A percentile compares a stretch with the other conserved stretches of the same genome.
phyloP scores from a whole-genome alignment of 2,888 invertebrate genomes.

The Eupithecia subumbrata region DNA sequence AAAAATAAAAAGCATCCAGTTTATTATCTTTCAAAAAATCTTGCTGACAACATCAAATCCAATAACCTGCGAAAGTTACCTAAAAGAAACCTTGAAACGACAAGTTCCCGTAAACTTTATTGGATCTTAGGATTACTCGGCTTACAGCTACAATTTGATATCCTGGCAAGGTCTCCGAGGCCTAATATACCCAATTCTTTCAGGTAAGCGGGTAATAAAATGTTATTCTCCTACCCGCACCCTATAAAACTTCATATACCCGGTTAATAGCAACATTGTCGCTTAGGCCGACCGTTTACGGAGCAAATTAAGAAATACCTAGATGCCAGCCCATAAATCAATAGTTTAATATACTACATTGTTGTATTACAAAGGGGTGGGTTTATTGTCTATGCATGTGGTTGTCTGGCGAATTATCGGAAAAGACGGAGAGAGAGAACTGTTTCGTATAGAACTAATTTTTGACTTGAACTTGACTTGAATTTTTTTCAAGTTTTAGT shows the following conservation, averaged over 20 bases:
- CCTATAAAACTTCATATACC: slow-evolving; percentile 55
- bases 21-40: neutral
- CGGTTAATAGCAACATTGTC: slow-evolving; percentile 40
- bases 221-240: slow-evolving; percentile 52
- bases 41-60: neutral
- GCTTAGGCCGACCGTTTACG: slow-evolving; percentile 50
- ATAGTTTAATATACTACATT: slow-evolving; percentile 48
- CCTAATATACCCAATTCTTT: slow-evolving; percentile 21
- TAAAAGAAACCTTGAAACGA: slow-evolving; percentile 9
- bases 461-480: no score
- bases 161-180: slow-evolving; percentile 1
- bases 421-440: slow-evolving; percentile 21
- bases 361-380: slow-evolving; percentile 54
- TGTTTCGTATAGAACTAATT: neutral
- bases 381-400: slow-evolving; percentile 47
- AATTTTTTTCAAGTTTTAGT: no score
- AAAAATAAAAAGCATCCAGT: neutral
- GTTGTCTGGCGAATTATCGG: neutral
- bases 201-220: slow-evolving; percentile 32
- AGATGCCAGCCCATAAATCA: slow-evolving; percentile 60
- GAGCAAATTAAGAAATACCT: slow-evolving; percentile 65
- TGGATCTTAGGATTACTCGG: slow-evolving; percentile 13
- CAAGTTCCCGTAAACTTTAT: slow-evolving; percentile 16
- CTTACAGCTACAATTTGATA: slow-evolving; percentile 16
- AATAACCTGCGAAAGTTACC: slow-evolving; percentile 6